A percentile compares a stretch with the other conserved stretches of the same genome.
Evolutionary conservation across 92 coral and sea anemone genomes (phyloP).

Genomic region (Diadumene lineata): DNA sequence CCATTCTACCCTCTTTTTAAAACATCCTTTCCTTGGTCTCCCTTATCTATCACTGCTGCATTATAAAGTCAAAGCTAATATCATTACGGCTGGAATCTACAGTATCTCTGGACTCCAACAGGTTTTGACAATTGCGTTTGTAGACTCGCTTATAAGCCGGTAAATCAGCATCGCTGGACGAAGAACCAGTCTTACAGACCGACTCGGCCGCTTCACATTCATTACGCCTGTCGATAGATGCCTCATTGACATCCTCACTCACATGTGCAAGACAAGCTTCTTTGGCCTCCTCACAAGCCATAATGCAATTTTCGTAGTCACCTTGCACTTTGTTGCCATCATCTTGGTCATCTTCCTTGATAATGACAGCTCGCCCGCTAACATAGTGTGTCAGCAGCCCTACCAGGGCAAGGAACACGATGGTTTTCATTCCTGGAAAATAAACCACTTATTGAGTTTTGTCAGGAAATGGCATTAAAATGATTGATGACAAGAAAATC

Average conservation of each 20-base stretch:
- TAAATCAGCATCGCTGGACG: neutral
- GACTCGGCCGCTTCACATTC: neutral
- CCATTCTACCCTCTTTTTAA: too few species aligned
- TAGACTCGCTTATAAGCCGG: slow-evolving; percentile 21
- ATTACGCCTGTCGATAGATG: neutral
- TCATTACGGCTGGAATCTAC: neutral
- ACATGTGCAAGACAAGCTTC: neutral
- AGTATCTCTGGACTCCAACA: neutral
- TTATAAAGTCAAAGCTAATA: slow-evolving; percentile 7
- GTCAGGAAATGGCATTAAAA: too few species aligned
- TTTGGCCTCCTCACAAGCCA: slow-evolving; percentile 7
- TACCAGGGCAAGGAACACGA: slow-evolving; percentile 20
- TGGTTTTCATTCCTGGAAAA: neutral
- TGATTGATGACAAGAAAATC: too few species aligned
- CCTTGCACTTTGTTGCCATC: neutral
- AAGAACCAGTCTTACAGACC: slow-evolving; percentile 1
- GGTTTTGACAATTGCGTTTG: neutral
- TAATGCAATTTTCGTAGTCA: slow-evolving; percentile 19
- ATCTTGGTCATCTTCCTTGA: neutral
- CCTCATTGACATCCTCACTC: neutral
- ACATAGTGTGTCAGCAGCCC: slow-evolving; percentile 31
- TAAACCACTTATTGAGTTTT: too few species aligned
- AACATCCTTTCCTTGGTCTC: too few species aligned
- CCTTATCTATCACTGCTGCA: neutral
- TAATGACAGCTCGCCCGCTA: slow-evolving; percentile 20